Evolutionary conservation across 1,140 invertebrate species (phyloP).

Genomic region (Pollicipes pollicipes): DNA sequence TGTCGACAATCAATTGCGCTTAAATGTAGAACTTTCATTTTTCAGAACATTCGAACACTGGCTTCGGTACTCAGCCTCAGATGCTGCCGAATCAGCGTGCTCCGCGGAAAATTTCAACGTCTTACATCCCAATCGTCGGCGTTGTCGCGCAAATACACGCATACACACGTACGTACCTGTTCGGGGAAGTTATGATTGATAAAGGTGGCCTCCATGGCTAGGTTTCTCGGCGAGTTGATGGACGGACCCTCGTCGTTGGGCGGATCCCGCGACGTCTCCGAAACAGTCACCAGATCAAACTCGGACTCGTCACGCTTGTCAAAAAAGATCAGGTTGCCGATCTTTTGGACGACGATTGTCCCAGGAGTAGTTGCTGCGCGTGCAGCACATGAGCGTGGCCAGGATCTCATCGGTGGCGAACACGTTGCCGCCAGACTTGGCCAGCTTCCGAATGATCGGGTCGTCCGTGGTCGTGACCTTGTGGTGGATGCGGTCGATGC

Average conservation of each 20-base stretch:
- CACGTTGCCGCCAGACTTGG: conserved; percentile 57
- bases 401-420: conserved; percentile 96
- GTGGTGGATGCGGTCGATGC: conserved; percentile 92
- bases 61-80: neutral
- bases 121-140: no score
- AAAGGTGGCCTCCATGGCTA: conserved; percentile 94
- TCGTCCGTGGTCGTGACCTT: conserved; percentile 98
- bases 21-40: no score
- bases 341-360: conserved; percentile 97
- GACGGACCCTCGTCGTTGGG: conserved; percentile 88
- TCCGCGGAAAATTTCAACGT: no score
- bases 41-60: conserved; percentile 1
- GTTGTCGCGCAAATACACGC: no score
- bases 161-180: conserved; percentile 52
- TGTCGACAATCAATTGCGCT: no score
- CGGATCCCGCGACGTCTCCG: conserved; percentile 93
- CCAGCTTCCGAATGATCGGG: conserved; percentile 62
- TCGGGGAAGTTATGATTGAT: conserved; percentile 99
- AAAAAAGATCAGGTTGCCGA: conserved; percentile 94
- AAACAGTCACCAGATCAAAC: conserved; percentile 91
- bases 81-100: conserved; percentile 14
- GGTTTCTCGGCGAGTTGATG: conserved; percentile 85
- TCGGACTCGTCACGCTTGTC: conserved; percentile 96
- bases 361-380: conserved; percentile 95
- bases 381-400: conserved; percentile 96